Base-by-base conservation (phyloP, 2,113 vertebrate genomes). In the Riparia riparia region DNA sequence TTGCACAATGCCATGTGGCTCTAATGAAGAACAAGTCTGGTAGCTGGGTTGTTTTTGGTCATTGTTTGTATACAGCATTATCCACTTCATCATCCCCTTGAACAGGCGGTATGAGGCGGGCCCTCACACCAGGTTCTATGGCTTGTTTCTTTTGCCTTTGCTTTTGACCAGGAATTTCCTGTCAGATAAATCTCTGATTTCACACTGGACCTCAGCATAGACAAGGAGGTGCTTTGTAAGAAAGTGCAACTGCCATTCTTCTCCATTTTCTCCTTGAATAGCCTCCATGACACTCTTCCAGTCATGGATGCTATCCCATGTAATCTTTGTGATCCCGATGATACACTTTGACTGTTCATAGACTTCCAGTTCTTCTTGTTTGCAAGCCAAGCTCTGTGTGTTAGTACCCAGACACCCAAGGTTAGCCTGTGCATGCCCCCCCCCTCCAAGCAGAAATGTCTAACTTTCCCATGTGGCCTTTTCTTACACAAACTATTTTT, bases 141-240 rank as follows among this genome's bases (percentile, higher is more conserved):
- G 47, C 49, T 65, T 32, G 41, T 69, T 63, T n/a, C 56, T 78
- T 91, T 91, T 84, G 24, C 50, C 31, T 96, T 93, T 86, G 47
- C 11, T 64, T 89, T 89, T 71, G 47, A 68, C 14, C 6, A 28
- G 29, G 37, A 85, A 21, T 56, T 79, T 64, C n/a, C 28, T 60
- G 19, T 76, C 21, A 71, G 70, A 20, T 53, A 31, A 0, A 0
- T 86, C 39, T 60, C 39, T 90, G n/a, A 10, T 76, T 82, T 90
- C 37, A 76, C 41, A 16, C 24, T 49, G 53, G 17, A 51, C 41
- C 31, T 89, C 57, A 79, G 37, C 41, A 15, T 13, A 64, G 49
- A 31, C 22, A 56, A 39, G 50, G 39, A 71, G 17, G 20, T 82
- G 15, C 37, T 81, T 81, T 87, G n/a, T 70, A 34, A 57, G 60